Base-by-base conservation (phyloP, 2,888 invertebrate species). In the Nomada goodeniana region DNA sequence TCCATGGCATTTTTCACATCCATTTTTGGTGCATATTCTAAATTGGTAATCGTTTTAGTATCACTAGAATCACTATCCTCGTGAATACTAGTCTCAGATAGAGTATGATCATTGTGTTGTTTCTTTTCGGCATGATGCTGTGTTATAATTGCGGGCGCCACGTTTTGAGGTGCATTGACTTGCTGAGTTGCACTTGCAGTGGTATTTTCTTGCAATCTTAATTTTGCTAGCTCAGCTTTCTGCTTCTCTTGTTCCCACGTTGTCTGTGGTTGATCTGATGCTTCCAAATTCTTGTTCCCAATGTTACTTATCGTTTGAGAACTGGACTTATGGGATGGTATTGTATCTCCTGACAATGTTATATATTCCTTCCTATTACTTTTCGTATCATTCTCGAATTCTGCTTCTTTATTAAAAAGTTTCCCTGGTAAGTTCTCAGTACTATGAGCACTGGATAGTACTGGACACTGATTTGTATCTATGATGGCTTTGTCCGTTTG, bases 161-260 rank as follows among this genome's bases (percentile, higher is more conserved):
- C 70, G 15, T 53, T 74, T 70, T 76, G 86, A 26, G 86, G 44
- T 74, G 75, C 23, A 75, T 82, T 78, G 5, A 74, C 72, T 70
- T 87, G 86, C 77, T 87, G 83, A 13, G 83, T 78, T 18, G 85
- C 65, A 75, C 86, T 90, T 9, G 83, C 60, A 7, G 79, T 83
- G 68, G 64, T 86, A 65, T 81, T 90, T 60, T 93, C 92, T 26
- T 91, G 83, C 57, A 91, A 82, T 74, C 91, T 89, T 60, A 92
- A 76, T 70, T 92, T 91, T 1, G 92, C 92, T 4, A 93, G 82
- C 67, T 93, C 93, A 52, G 92, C 92, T 78, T 93, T 93, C 18
- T 92, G 90, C 80, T 93, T 93, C 65, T 93, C 93, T 60, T 92
- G 91, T 81, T 93, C 93, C 93, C 93, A 93, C 2, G 93, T 93